phyloP scores from a whole-genome alignment of 2,113 vertebrate species.

The Peromyscus leucopus region DNA sequence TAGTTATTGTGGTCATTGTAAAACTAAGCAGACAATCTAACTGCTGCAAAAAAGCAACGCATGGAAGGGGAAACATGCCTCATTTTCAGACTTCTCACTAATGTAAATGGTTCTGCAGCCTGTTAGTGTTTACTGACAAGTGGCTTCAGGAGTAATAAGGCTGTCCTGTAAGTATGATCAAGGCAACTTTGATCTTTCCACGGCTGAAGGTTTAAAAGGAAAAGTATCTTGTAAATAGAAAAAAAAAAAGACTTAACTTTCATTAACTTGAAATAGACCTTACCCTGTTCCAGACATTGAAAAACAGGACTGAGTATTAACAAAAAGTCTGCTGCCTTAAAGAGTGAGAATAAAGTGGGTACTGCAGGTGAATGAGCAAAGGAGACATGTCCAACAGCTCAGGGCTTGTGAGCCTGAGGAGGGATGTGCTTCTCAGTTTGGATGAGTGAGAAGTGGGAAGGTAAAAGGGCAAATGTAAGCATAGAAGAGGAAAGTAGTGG shows the following conservation, averaged over 20 bases:
- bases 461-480: neutral
- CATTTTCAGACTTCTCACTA: conserved; percentile 1
- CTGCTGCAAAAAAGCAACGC: neutral
- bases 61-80: neutral
- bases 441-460: neutral
- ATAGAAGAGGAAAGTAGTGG: neutral
- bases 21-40: conserved; percentile 1
- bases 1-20: conserved; percentile 3
- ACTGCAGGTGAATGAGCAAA: neutral
- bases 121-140: neutral
- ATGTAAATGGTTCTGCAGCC: neutral
- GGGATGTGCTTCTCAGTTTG: neutral
- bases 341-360: neutral
- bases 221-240: neutral
- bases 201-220: conserved; percentile 22
- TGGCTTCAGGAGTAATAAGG: neutral
- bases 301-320: neutral
- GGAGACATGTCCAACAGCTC: neutral
- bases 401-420: neutral
- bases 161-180: neutral
- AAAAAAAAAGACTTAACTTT: neutral
- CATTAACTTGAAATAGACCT: conserved; percentile 3
- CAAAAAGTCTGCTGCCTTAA: neutral
- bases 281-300: neutral
- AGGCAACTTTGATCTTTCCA: conserved; percentile 30